Evolutionary conservation across 2,113 vertebrate genomes (phyloP).

Genomic region (Plestiodon gilberti): DNA sequence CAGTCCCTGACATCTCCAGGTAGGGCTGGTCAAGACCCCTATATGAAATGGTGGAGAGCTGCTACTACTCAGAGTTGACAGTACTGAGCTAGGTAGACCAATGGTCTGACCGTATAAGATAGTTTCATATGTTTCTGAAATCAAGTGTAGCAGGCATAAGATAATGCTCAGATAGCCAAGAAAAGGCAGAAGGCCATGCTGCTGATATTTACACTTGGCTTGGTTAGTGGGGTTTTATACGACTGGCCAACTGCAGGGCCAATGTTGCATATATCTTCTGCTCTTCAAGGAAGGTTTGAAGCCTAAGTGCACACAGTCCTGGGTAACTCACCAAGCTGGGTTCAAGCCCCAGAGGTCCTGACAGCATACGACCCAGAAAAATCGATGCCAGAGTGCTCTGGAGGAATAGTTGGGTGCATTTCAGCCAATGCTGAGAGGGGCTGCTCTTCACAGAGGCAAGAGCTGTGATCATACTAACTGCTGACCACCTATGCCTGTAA

Average conservation of each 20-base stretch:
- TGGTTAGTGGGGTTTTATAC: background rate
- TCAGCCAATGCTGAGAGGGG: conserved; percentile 7
- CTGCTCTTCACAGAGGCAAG: background rate
- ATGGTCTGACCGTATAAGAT: background rate
- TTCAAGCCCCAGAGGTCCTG: background rate
- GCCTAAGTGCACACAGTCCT: background rate
- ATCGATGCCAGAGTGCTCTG: background rate
- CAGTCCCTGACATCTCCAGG: no score
- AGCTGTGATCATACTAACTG: conserved; percentile 22
- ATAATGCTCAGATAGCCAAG: background rate
- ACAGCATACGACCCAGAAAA: background rate
- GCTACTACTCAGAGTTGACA: no score
- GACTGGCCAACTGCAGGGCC: background rate
- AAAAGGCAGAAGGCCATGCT: background rate
- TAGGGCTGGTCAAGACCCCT: no score
- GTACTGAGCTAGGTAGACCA: no score
- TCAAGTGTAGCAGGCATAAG: no score
- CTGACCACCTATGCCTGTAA: conserved; percentile 30
- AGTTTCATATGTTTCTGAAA: background rate
- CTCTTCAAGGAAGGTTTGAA: background rate
- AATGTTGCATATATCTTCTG: background rate
- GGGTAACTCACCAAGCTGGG: background rate
- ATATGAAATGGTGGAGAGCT: no score
- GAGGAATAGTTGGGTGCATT: background rate
- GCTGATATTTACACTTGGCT: background rate